Base-by-base conservation (phyloP, 1,140 invertebrate genomes). In the Adoxophyes honmai region DNA sequence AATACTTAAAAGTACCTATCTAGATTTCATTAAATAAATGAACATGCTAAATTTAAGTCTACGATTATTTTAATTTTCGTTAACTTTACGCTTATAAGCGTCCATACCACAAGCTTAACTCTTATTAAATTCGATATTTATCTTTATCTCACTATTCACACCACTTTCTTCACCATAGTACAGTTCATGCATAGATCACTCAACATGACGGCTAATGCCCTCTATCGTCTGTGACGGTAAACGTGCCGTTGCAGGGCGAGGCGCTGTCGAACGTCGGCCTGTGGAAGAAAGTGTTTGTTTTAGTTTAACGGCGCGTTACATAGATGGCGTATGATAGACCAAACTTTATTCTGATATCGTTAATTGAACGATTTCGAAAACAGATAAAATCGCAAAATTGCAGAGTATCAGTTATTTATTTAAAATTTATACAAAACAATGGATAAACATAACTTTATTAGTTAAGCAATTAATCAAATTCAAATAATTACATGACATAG, bases 181-280 rank as follows among this genome's bases (percentile, higher is more conserved):
- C 36, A 21, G 16, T 52, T 18, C 10, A 11, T 61, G 11, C 62
- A 62, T 56, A 56, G 21, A 35, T 10, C 15, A 35, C 52, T 55
- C 8, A 36, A 58, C 53, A 56, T 28, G 4, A 18, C 21, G 37
- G 64, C 61, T 81, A 83, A 36, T 77, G 80, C 59, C 81, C 79
- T 82, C 78, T 84, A 16, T 87, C 84, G 62, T 82, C 78, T 6
- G 75, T 75, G 8, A 75, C 59, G 4, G 81, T 82, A 58, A 86
- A 87, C 38, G 79, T 87, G 52, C 81, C 81, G 34, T 84, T 85
- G 56, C 75, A 73, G 3, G 77, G 61, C 3, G 78, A 64, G 28
- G 61, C 58, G 59, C 37, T 62, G 55, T 72, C 67, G 44, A 71
- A 72, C 18, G 56, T 36, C 33, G 64, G 55, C 58, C 71, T 73